A percentile compares a stretch with the other conserved stretches of the same genome.
Conservation (phyloP, 2,113 vertebrate species). For the Perca schrenkii region DNA sequence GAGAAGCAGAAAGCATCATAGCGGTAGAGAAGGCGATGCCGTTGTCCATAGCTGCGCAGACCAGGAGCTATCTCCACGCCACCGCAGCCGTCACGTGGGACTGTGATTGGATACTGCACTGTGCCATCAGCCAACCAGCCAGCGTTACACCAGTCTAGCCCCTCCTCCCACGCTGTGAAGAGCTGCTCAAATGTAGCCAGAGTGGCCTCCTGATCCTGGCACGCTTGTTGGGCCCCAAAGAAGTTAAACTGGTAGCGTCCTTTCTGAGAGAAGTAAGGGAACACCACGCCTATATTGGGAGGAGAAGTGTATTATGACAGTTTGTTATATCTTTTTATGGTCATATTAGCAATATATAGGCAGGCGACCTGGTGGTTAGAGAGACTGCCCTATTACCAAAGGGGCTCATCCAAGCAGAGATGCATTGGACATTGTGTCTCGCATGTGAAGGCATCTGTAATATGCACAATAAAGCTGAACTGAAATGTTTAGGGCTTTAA, state of each 20-base stretch:
- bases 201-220: slow-evolving; percentile 87
- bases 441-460: neutral
- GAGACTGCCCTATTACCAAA: neutral
- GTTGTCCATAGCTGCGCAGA: slow-evolving; percentile 90
- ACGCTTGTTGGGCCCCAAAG: slow-evolving; percentile 85
- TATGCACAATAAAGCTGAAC: neutral
- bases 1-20: slow-evolving; percentile 95
- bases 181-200: slow-evolving; percentile 93
- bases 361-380: neutral
- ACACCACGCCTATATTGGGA: slow-evolving; percentile 88
- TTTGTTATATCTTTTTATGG: neutral
- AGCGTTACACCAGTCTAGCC: slow-evolving; percentile 90
- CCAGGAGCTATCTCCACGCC: slow-evolving; percentile 85
- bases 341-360: neutral
- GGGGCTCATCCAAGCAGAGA: neutral
- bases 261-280: slow-evolving; percentile 88
- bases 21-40: slow-evolving; percentile 83
- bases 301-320: slow-evolving; percentile 15
- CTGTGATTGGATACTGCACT: slow-evolving; percentile 89
- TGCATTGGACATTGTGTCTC: neutral
- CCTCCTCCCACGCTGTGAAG: slow-evolving; percentile 88
- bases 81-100: slow-evolving; percentile 83
- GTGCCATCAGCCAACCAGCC: slow-evolving; percentile 95
- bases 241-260: slow-evolving; percentile 93
- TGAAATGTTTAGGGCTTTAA: neutral